phyloP scores from a whole-genome alignment of 2,888 invertebrate genomes.

The Actias luna region DNA sequence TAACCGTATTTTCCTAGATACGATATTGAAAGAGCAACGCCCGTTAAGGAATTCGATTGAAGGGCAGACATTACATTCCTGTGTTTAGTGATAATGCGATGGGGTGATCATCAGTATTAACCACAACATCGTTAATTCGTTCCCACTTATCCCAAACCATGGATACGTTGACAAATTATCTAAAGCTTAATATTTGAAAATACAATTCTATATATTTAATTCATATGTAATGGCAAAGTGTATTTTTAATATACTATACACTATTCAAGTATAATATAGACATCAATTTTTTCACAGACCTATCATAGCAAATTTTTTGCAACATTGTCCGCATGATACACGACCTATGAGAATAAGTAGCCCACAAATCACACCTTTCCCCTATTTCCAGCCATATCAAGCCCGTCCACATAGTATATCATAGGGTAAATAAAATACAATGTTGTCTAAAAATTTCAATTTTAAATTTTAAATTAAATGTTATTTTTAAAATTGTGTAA shows the following conservation, averaged over 20 bases:
- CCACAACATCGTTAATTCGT: background rate
- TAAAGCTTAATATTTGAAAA: too few relatives aligned
- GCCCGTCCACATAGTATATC: background rate
- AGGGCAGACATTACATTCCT: background rate
- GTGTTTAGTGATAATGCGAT: slow-evolving; percentile 5
- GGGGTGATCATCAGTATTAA: slow-evolving; percentile 6
- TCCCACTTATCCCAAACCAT: too few relatives aligned
- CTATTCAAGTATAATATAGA: too few relatives aligned
- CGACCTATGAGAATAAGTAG: background rate
- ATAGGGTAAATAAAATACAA: background rate
- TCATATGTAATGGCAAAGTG: too few relatives aligned
- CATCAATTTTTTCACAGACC: too few relatives aligned
- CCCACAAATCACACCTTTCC: background rate
- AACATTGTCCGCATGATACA: background rate
- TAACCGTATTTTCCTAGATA: slow-evolving; percentile 13
- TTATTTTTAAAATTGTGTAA: too few relatives aligned
- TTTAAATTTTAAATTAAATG: too few relatives aligned
- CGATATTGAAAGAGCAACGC: slow-evolving; percentile 9
- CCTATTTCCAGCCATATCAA: background rate
- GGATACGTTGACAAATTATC: too few relatives aligned
- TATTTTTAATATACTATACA: too few relatives aligned
- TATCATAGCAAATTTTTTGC: background rate
- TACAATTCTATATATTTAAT: too few relatives aligned
- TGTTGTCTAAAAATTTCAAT: background rate
- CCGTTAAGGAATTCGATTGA: background rate